phyloP scores from a whole-genome alignment of 2,888 invertebrate genomes.

The Leucophenga montana region DNA sequence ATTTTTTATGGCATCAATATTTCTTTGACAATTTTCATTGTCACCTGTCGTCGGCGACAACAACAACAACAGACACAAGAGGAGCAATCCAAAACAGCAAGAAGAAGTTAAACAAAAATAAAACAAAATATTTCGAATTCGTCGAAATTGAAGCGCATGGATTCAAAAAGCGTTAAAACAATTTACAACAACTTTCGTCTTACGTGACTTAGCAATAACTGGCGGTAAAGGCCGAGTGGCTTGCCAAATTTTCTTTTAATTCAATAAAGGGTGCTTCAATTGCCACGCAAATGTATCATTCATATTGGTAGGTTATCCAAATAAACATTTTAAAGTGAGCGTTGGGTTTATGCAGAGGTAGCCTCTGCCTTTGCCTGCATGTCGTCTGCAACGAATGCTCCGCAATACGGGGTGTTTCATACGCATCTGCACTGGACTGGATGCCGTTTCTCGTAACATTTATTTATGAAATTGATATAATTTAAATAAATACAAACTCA shows the following conservation, averaged over 20 bases:
- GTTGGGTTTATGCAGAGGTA: too few relatives aligned
- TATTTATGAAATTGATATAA: too few relatives aligned
- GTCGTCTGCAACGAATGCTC: too few relatives aligned
- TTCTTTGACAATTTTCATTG: conserved; percentile 60
- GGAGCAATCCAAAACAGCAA: background rate
- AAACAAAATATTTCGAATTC: conserved; percentile 43
- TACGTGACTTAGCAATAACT: conserved; percentile 49
- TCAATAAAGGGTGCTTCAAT: background rate
- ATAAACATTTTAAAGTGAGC: too few relatives aligned
- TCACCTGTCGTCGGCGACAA: conserved; percentile 48
- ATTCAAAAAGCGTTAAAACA: conserved; percentile 63
- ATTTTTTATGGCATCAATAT: conserved; percentile 16
- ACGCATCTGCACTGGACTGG: too few relatives aligned
- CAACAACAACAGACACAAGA: background rate
- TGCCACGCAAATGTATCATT: background rate
- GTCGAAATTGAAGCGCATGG: conserved; percentile 17
- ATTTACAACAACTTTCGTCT: conserved; percentile 57
- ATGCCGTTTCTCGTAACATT: too few relatives aligned
- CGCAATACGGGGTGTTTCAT: too few relatives aligned
- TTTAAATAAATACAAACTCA: too few relatives aligned
- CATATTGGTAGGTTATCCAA: too few relatives aligned
- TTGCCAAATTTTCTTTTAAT: too few relatives aligned
- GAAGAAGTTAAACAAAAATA: conserved; percentile 25
- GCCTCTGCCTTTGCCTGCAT: too few relatives aligned
- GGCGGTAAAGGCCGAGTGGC: background rate